Evolutionary conservation across 2,113 vertebrate genomes (phyloP).

Genomic region (Myrmecobius fasciatus): DNA sequence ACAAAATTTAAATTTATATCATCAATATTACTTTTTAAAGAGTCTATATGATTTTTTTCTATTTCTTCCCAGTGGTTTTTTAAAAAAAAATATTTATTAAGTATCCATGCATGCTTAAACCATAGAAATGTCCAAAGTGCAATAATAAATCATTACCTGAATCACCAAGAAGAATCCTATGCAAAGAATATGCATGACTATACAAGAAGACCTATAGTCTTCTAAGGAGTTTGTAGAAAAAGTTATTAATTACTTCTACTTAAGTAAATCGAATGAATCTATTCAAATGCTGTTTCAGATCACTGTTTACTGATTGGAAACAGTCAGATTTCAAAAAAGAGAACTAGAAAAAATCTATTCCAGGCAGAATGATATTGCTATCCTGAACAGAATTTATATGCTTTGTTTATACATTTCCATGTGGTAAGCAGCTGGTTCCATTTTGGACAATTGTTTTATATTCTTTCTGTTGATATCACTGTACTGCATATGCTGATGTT

Average conservation of each 20-base stretch:
- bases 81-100: constrained; percentile 37
- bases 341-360: constrained; percentile 13
- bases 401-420: constrained; percentile 11
- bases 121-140: not conserved
- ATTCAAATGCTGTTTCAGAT: not conserved
- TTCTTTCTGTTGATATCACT: not conserved
- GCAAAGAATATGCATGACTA: not conserved
- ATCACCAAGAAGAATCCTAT: constrained; percentile 1
- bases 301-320: constrained; percentile 10
- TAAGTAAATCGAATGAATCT: not conserved
- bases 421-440: not conserved
- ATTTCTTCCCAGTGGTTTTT: not conserved
- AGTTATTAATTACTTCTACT: not conserved
- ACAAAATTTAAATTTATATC: not conserved
- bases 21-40: constrained; percentile 17
- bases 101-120: not conserved
- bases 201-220: not conserved
- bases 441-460: not conserved
- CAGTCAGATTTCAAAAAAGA: constrained; percentile 27
- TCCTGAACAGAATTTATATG: constrained; percentile 3
- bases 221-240: not conserved
- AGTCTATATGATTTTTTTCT: constrained; percentile 14
- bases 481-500: constrained; percentile 7
- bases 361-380: not conserved
- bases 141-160: not conserved